Evolutionary conservation across 1,140 invertebrate genomes (phyloP).

Genomic region (Lutraria rhynchaena): DNA sequence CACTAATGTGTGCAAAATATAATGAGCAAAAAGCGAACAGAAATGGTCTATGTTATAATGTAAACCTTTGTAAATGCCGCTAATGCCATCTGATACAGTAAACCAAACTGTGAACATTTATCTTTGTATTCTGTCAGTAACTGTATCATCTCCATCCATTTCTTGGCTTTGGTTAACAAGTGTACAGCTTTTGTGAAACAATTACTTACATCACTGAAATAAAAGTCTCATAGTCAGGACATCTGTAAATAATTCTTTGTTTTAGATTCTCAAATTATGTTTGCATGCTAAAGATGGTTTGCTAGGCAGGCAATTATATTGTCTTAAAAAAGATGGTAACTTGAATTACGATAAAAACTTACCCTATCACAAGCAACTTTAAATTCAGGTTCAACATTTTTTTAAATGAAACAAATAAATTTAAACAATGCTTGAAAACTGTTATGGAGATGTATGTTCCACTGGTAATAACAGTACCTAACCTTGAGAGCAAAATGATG

Average conservation of each 20-base stretch:
- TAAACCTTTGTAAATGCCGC: conserved; percentile 42
- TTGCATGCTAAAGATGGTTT: too few species aligned
- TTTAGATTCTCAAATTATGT: too few species aligned
- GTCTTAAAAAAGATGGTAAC: too few species aligned
- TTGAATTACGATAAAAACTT: too few species aligned
- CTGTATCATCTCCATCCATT: conserved; percentile 16
- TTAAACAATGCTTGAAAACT: too few species aligned
- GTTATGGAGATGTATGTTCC: too few species aligned
- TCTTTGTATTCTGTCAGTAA: conserved; percentile 17
- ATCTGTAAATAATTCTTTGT: too few species aligned
- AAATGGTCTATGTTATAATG: neutral
- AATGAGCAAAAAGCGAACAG: neutral
- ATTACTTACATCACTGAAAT: conserved; percentile 35
- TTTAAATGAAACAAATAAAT: too few species aligned
- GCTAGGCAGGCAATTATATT: too few species aligned
- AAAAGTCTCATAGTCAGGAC: too few species aligned
- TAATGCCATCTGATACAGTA: conserved; percentile 33
- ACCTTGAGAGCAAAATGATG: neutral
- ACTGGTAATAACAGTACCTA: neutral
- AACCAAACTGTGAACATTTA: conserved; percentile 22
- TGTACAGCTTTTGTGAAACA: conserved; percentile 33
- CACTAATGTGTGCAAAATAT: neutral
- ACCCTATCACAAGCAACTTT: too few species aligned
- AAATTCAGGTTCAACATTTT: too few species aligned
- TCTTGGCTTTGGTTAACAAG: conserved; percentile 23